phyloP scores from a whole-genome alignment of 2,888 invertebrate genomes.

The Pyrrhosoma nymphula region DNA sequence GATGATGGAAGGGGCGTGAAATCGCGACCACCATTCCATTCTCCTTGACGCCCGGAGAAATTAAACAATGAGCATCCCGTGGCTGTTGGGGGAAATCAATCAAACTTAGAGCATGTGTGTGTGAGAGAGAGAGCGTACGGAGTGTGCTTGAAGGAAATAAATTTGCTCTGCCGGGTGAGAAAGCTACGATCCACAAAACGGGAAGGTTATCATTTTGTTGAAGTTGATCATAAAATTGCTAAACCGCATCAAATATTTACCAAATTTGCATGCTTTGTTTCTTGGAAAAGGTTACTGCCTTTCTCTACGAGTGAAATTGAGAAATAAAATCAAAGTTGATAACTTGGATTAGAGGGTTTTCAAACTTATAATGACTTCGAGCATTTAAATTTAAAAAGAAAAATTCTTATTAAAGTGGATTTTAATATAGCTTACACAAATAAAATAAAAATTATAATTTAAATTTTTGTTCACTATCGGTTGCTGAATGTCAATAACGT shows the following conservation, averaged over 20 bases:
- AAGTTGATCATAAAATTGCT: not conserved
- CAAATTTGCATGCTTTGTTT: not conserved
- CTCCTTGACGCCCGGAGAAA: not conserved
- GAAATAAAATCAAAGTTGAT: no score
- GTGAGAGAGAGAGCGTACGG: not conserved
- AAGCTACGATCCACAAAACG: not conserved
- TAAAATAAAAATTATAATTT: no score
- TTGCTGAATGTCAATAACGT: no score
- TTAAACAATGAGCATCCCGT: not conserved
- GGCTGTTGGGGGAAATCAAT: not conserved
- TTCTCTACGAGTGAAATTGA: no score
- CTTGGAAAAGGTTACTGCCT: no score
- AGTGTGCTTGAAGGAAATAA: not conserved
- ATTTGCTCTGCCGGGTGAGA: not conserved
- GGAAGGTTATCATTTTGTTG: not conserved
- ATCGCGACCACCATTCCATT: not conserved
- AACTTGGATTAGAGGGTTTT: no score
- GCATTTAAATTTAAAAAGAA: no score
- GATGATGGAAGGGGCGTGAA: not conserved
- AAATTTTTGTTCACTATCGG: no score
- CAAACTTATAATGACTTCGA: no score
- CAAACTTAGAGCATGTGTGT: not conserved
- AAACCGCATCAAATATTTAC: not conserved
- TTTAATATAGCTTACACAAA: no score
- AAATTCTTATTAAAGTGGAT: no score